Base-by-base conservation (phyloP, 2,888 invertebrate genomes). In the Arge pagana region DNA sequence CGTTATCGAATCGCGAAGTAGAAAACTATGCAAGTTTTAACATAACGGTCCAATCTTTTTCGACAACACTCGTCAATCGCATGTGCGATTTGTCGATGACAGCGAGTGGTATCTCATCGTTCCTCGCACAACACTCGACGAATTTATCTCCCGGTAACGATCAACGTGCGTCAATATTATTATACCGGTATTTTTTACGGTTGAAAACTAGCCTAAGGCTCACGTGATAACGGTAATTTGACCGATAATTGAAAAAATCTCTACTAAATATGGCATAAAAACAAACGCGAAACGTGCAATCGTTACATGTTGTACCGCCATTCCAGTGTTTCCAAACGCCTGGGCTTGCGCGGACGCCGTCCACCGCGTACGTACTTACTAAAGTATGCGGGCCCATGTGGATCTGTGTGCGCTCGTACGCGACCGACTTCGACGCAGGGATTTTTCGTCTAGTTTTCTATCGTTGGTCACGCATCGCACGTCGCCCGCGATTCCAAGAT, bases 271-370 rank as follows among this genome's bases (percentile, higher is more conserved):
- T 19, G 19, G 18, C 19, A 45, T 33, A n/a, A 31, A 45, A 45
- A 45, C 43, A 45, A 45, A 18, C 23, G 18, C 43, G 43, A 31
- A 45, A 45, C 43, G 43, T 45, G 33, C 33, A 24, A 45, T 33
- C 2, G 33, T 15, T 33, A 43, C 43, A 45, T 24, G n/a, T n/a
- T n/a, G 23, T 21, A 45, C 23, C 43, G 43, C 43, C 43, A 45
- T 45, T 45, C 43, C 43, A 45, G 33, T 45, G 43, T 33, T 33
- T 33, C 15, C n/a, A n/a, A n/a, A n/a, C n/a, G n/a, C n/a, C n/a
- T n/a, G n/a, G n/a, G n/a, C n/a, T n/a, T n/a, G n/a, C n/a, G n/a
- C n/a, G n/a, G n/a, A n/a, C n/a, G n/a, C n/a, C n/a, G n/a, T n/a
- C n/a, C n/a, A n/a, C n/a, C n/a, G n/a, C n/a, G n/a, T n/a, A n/a